A percentile compares a stretch with the other conserved stretches of the same genome.
phyloP scores from a whole-genome alignment of 2,797 vertebrate genomes.

The Gouania willdenowi region DNA sequence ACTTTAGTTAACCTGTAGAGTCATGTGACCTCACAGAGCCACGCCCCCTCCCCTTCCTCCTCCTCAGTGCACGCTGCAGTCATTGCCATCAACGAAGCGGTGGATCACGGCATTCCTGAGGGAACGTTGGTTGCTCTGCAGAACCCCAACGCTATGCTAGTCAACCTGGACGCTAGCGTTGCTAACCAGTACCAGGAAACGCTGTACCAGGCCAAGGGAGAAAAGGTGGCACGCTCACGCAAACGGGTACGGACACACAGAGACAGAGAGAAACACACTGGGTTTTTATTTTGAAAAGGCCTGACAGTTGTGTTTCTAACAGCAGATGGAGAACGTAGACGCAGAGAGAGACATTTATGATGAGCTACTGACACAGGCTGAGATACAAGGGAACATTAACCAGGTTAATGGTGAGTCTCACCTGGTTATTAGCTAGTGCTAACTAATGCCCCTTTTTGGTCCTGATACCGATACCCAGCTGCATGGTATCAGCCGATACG shows the following conservation, averaged over 20 bases:
- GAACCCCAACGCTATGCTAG: constrained; percentile 95
- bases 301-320: too few species aligned
- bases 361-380: constrained; percentile 95
- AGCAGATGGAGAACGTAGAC: constrained; percentile 82
- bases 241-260: constrained; percentile 77
- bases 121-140: constrained; percentile 86
- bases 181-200: constrained; percentile 83
- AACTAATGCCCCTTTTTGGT: too few species aligned
- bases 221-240: constrained; percentile 88
- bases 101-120: constrained; percentile 84
- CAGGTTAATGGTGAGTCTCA: constrained; percentile 87
- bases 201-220: constrained; percentile 86
- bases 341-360: constrained; percentile 92
- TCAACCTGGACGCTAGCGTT: constrained; percentile 77
- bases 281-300: too few species aligned
- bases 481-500: too few species aligned
- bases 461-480: too few species aligned
- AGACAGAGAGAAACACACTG: not conserved
- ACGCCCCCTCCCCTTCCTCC: accelerated
- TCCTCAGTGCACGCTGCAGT: constrained; percentile 91
- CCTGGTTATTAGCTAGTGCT: too few species aligned
- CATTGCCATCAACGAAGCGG: constrained; percentile 95
- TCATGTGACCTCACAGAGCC: too few species aligned
- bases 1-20: too few species aligned
- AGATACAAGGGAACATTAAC: constrained; percentile 96